A percentile compares a stretch with the other conserved stretches of the same genome.
Conservation (phyloP, 2,888 invertebrate genomes). For the Lottia gigantea region DNA sequence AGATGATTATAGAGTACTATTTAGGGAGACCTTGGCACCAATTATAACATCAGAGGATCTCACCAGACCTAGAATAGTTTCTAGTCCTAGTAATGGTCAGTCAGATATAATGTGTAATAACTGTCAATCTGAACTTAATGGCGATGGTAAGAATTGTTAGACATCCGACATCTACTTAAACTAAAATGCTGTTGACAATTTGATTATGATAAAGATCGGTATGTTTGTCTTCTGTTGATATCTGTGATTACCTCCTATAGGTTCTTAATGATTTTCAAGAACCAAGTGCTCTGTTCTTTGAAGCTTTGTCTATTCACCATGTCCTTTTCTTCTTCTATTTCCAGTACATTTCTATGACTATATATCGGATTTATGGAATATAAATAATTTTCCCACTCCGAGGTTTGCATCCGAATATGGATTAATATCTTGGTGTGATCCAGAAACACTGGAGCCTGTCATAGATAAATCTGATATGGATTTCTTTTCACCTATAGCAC, state of each 20-base stretch:
- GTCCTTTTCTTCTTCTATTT: background rate
- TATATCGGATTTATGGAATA: constrained; percentile 82
- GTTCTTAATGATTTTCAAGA: too few relatives aligned
- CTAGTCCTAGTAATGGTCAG: constrained; percentile 80
- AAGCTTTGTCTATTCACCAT: too few relatives aligned
- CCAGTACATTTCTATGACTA: constrained; percentile 88
- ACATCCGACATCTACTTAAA: too few relatives aligned
- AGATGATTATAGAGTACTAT: constrained; percentile 83
- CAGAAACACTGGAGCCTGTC: constrained; percentile 74
- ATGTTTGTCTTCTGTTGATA: too few relatives aligned
- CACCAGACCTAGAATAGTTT: constrained; percentile 79
- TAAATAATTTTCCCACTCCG: constrained; percentile 80
- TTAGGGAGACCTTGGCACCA: constrained; percentile 38
- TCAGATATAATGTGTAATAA: constrained; percentile 83
- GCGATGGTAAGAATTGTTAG: constrained; percentile 75
- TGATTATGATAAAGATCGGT: too few relatives aligned
- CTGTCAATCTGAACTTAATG: constrained; percentile 84
- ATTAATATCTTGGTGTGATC: constrained; percentile 87
- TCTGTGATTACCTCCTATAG: too few relatives aligned
- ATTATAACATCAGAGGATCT: constrained; percentile 57
- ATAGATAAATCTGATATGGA: constrained; percentile 63
- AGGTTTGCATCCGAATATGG: constrained; percentile 97
- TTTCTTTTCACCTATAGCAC: constrained; percentile 74
- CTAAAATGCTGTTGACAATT: too few relatives aligned
- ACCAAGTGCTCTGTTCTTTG: too few relatives aligned